phyloP scores from a whole-genome alignment of 2,797 vertebrate genomes.

The Geotrypetes seraphini region DNA sequence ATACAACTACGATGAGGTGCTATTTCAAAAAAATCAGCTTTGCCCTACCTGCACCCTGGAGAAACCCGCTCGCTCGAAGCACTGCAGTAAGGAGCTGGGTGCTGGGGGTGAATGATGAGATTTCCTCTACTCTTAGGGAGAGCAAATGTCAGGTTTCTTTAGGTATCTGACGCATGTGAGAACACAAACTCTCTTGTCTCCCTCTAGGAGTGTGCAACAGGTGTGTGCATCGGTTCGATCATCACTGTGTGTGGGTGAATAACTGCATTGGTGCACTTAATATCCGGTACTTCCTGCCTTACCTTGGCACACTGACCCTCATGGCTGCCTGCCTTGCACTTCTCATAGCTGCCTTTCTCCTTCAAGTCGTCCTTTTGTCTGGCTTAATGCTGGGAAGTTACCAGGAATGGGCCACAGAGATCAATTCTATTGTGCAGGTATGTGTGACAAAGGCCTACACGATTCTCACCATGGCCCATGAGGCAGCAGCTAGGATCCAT shows the following conservation, averaged over 20 bases:
- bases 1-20: conserved; percentile 69
- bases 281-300: conserved; percentile 69
- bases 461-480: too few species aligned
- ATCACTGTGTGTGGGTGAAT: conserved; percentile 96
- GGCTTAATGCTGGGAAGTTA: conserved; percentile 59
- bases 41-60: conserved; percentile 70
- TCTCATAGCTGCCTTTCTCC: conserved; percentile 58
- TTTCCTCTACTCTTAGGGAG: too few species aligned
- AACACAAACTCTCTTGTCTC: background rate
- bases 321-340: conserved; percentile 51
- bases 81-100: conserved; percentile 70
- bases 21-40: conserved; percentile 61
- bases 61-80: conserved; percentile 90
- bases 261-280: conserved; percentile 88
- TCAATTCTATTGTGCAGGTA: conserved; percentile 74
- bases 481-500: background rate
- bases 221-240: conserved; percentile 89
- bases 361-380: conserved; percentile 57
- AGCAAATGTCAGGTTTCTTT: background rate
- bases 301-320: conserved; percentile 66
- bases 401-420: conserved; percentile 49
- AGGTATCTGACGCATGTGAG: background rate
- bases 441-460: too few species aligned
- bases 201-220: conserved; percentile 68
- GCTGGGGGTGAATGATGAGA: too few species aligned